phyloP scores from a whole-genome alignment of 2,797 vertebrate species.

The Microctenopoma stevenorrisi region DNA sequence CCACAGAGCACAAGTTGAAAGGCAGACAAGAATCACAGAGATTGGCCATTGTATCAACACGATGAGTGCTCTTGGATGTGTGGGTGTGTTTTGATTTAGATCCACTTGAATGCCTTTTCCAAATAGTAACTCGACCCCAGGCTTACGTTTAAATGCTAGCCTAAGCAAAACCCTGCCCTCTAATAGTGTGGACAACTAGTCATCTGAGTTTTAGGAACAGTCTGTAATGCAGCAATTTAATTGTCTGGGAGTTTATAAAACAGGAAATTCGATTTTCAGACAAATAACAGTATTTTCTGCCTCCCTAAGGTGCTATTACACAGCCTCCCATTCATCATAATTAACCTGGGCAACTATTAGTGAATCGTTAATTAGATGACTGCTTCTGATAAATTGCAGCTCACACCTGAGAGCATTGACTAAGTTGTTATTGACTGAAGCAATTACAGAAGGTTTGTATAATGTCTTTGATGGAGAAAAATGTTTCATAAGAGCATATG shows the following conservation, averaged over 20 bases:
- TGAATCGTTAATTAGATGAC: slow-evolving; percentile 69
- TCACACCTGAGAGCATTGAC: slow-evolving; percentile 47
- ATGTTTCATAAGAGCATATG: not conserved
- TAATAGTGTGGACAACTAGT: slow-evolving; percentile 19
- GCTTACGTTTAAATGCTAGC: slow-evolving; percentile 19
- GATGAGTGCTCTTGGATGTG: not conserved
- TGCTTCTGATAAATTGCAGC: slow-evolving; percentile 65
- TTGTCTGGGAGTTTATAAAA: slow-evolving; percentile 39
- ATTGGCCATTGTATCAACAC: not conserved
- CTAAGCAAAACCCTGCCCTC: slow-evolving; percentile 1
- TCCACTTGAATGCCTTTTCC: slow-evolving; percentile 6
- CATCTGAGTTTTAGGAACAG: slow-evolving; percentile 22
- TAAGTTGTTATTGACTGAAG: slow-evolving; percentile 52
- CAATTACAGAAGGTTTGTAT: slow-evolving; percentile 29
- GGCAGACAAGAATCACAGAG: slow-evolving; percentile 1
- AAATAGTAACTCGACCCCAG: slow-evolving; percentile 8
- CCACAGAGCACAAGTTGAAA: slow-evolving; percentile 10
- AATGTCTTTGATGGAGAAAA: not conserved
- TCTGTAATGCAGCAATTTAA: slow-evolving; percentile 44
- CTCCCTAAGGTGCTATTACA: slow-evolving; percentile 53
- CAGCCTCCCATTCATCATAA: slow-evolving; percentile 71
- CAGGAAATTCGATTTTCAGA: slow-evolving; percentile 43
- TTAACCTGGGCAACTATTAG: slow-evolving; percentile 70
- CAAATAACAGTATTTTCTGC: slow-evolving; percentile 52
- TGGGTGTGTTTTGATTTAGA: slow-evolving; percentile 18